Evolutionary conservation across 2,888 invertebrate genomes (phyloP), one percentile per base, ranked within the genome.

Genomic region (Archaeoteleia sp.): DNA sequence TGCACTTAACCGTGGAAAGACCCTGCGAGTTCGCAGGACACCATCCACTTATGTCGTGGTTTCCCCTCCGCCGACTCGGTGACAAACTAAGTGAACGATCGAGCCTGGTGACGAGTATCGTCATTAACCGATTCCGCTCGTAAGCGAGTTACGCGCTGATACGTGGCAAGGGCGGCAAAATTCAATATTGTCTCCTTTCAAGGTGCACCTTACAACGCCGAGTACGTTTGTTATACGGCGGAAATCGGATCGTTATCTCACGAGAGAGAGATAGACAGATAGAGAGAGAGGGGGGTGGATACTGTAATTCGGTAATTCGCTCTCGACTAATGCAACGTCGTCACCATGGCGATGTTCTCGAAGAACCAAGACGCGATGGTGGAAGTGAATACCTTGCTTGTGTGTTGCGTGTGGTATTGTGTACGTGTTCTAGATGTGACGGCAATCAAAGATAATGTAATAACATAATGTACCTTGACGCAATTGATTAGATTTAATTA

Each of bases 1-100:
- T 75, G 78, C 78, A 79, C 79, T 79, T 78, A 78, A 76, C 75
- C 70, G 63, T 70, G 58, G 67, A 71, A 73, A 73, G 76, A 75
- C 62, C 73, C 73, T 66, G 65, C 68, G 70, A 60, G 70, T 48
- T 73, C 74, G 70, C 77, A 68, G 76, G 73, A 75, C 79, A 77
- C 73, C 76, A 77, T 77, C 78, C 77, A 78, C 79, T 79, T 79
- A 74, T 74, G 73, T 73, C 72, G 77, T 70, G 77, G 79, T 79
- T 77, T 71, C 74, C 75, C 75, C 58, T 40, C 45, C 76, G 68
- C 67, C 74, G 75, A 70, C 69, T 73, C 72, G 62, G 62, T 74
- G 72, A 73, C 74, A 70, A 79, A 75, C 75, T 76, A 76, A 79
- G 78, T 76, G 78, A 78, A 78, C 76, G 78, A 75, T 76, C 76